Conservation (phyloP, 2,797 vertebrate genomes). For the Pseudochromis fuscus region DNA sequence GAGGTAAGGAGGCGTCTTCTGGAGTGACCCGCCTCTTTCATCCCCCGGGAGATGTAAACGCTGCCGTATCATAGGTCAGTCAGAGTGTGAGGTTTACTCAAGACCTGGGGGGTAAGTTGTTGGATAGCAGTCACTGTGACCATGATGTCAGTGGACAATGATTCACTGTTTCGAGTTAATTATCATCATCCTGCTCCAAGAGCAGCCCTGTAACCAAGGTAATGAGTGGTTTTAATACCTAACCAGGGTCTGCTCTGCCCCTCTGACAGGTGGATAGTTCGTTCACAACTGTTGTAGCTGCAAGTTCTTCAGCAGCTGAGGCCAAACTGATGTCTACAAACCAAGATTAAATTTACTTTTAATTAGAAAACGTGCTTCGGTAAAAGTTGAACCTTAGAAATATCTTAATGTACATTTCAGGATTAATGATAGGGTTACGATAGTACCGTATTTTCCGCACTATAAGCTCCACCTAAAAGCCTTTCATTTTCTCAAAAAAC, state of each 20-base stretch:
- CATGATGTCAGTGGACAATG: slow-evolving; percentile 78
- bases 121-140: slow-evolving; percentile 67
- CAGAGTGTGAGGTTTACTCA: slow-evolving; percentile 51
- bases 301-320: background rate
- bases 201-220: slow-evolving; percentile 62
- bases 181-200: slow-evolving; percentile 56
- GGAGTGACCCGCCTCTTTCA: slow-evolving; percentile 57
- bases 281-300: slow-evolving; percentile 16
- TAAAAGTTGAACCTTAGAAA: too few relatives aligned
- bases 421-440: too few relatives aligned
- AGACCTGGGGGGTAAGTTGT: slow-evolving; percentile 68
- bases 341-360: background rate
- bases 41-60: slow-evolving; percentile 65
- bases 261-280: slow-evolving; percentile 3
- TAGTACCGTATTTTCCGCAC: too few relatives aligned
- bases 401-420: too few relatives aligned
- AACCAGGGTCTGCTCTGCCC: slow-evolving; percentile 50
- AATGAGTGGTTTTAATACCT: slow-evolving; percentile 63
- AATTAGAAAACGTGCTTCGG: too few relatives aligned
- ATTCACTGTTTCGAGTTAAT: slow-evolving; percentile 81
- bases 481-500: too few relatives aligned
- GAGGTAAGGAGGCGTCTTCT: slow-evolving; percentile 57
- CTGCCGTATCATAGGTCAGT: slow-evolving; percentile 48
- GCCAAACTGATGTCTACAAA: background rate
- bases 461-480: too few relatives aligned